Evolutionary conservation across 2,113 vertebrate genomes (phyloP).

Genomic region (Caretta caretta): DNA sequence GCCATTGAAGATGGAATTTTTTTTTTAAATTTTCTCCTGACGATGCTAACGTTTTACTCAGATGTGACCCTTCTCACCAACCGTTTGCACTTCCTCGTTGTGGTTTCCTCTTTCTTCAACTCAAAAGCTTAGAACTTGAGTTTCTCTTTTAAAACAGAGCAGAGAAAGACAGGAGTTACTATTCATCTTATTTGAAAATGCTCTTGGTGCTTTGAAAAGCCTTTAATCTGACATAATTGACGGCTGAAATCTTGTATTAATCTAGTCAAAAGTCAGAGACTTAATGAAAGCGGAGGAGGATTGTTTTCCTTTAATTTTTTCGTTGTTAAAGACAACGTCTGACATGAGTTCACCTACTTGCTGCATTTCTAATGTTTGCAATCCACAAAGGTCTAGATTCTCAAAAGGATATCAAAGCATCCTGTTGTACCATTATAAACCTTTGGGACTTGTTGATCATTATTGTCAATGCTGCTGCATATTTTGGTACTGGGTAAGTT

Average conservation of each 20-base stretch:
- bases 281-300: background rate
- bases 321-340: background rate
- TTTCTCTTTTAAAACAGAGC: background rate
- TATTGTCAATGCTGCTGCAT: constrained; percentile 34
- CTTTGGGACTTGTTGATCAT: background rate
- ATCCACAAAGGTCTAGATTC: background rate
- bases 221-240: background rate
- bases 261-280: background rate
- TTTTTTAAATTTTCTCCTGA: background rate
- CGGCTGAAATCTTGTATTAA: background rate
- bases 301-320: background rate
- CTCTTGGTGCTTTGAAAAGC: background rate
- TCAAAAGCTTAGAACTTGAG: background rate
- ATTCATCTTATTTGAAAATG: background rate
- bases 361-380: background rate
- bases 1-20: background rate
- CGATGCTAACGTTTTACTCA: background rate
- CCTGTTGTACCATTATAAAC: background rate
- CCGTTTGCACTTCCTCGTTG: constrained; percentile 7
- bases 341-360: background rate
- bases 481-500: constrained; percentile 25
- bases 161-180: background rate
- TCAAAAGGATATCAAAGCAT: background rate
- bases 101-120: constrained; percentile 27
- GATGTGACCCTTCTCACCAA: background rate